Percentiles rank a stretch among this genome's conserved stretches.
Evolutionary conservation across 1,140 invertebrate species (phyloP).

Genomic region (Sweltsa coloradensis): DNA sequence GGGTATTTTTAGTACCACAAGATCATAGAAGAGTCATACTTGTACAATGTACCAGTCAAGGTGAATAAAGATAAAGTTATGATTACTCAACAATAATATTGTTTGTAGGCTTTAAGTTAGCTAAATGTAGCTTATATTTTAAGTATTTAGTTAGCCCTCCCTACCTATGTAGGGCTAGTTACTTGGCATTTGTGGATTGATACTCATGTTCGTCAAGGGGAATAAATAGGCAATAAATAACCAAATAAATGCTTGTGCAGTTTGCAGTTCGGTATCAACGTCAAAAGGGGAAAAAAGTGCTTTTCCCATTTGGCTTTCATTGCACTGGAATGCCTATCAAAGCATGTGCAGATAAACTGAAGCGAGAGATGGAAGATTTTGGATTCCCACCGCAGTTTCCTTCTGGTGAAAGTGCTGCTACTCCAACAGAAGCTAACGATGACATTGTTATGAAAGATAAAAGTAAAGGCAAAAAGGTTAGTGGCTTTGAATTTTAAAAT

Average conservation of each 20-base stretch:
- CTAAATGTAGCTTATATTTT: too few relatives aligned
- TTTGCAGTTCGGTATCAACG: conserved; percentile 87
- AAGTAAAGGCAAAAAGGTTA: conserved; percentile 91
- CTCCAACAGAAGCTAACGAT: conserved; percentile 35
- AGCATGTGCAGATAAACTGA: conserved; percentile 96
- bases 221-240: too few relatives aligned
- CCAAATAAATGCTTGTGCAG: conserved; percentile 40
- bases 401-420: conserved; percentile 24
- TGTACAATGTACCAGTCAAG: too few relatives aligned
- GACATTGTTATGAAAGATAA: conserved; percentile 77
- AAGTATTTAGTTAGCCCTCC: conserved; percentile 8
- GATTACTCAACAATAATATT: too few relatives aligned
- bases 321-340: conserved; percentile 96
- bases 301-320: conserved; percentile 98
- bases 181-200: too few relatives aligned
- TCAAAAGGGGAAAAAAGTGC: conserved; percentile 76
- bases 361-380: conserved; percentile 83
- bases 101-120: too few relatives aligned
- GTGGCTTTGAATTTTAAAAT: conserved; percentile 1
- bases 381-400: conserved; percentile 92
- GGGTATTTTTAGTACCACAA: too few relatives aligned
- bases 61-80: too few relatives aligned
- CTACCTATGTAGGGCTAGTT: too few relatives aligned
- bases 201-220: too few relatives aligned
- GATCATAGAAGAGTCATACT: too few relatives aligned